phyloP scores from a whole-genome alignment of 2,113 vertebrate genomes.

The Aythya baeri region DNA sequence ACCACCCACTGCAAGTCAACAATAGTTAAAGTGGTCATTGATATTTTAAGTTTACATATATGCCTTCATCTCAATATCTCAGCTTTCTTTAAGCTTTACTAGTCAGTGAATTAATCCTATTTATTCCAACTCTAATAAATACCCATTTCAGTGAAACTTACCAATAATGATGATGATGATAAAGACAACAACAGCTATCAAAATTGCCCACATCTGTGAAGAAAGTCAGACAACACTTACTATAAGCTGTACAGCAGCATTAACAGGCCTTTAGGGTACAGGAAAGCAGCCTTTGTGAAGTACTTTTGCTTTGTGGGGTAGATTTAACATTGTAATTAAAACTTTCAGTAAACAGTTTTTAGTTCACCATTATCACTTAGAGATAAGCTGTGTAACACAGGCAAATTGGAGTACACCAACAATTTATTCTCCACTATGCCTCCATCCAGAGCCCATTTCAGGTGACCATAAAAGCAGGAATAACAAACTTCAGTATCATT shows the following conservation, averaged over 20 bases:
- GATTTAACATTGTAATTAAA: fast-evolving
- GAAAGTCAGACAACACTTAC: constrained; percentile 13
- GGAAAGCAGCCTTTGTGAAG: neutral
- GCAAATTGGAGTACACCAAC: neutral
- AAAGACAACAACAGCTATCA: constrained; percentile 87
- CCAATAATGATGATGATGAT: constrained; percentile 91
- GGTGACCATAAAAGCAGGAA: neutral
- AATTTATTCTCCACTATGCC: neutral
- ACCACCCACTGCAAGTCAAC: neutral
- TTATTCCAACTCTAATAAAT: neutral
- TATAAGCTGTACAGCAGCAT: neutral
- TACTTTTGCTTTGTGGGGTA: neutral
- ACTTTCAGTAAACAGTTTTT: neutral
- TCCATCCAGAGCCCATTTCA: neutral
- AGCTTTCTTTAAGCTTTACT: neutral
- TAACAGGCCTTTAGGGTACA: neutral
- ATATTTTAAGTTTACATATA: neutral
- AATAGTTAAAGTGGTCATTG: neutral
- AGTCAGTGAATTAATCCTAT: neutral
- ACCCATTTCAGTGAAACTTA: constrained; percentile 77
- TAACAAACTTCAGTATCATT: neutral
- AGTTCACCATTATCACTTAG: neutral
- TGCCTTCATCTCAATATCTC: neutral
- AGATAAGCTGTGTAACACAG: neutral
- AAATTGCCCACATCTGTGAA: constrained; percentile 95